Conservation (phyloP, 2,113 vertebrate species). For the Empidonax traillii region DNA sequence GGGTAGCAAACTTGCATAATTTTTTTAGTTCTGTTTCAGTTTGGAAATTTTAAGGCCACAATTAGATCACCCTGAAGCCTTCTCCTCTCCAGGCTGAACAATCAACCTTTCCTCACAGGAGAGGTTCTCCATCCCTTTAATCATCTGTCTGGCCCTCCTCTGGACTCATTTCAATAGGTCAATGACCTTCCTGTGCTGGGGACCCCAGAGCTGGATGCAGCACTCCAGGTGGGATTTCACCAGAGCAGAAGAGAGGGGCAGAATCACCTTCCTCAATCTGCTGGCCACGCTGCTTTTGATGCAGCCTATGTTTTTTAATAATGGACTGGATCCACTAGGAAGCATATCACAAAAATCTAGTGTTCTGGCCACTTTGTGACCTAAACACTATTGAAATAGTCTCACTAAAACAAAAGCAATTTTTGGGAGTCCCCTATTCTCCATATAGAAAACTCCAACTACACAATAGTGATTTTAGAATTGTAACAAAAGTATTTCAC, state of each 20-base stretch:
- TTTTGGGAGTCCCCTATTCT: neutral
- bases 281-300: neutral
- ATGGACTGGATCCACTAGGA: neutral
- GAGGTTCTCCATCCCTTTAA: neutral
- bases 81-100: neutral
- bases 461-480: neutral
- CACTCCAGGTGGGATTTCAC: neutral
- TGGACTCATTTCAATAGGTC: neutral
- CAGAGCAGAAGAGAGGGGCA: neutral
- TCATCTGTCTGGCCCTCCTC: neutral
- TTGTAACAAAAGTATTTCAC: neutral
- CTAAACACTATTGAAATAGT: neutral
- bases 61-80: neutral
- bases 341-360: neutral
- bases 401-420: neutral
- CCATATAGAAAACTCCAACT: neutral
- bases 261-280: neutral
- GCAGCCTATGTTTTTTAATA: neutral
- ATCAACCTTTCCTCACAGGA: neutral
- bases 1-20: neutral
- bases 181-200: neutral
- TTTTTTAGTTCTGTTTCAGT: neutral
- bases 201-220: neutral
- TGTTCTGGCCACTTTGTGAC: neutral
- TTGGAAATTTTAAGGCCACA: neutral